Evolutionary conservation across 2,888 invertebrate genomes (phyloP).

Genomic region (Mylabris sibirica): DNA sequence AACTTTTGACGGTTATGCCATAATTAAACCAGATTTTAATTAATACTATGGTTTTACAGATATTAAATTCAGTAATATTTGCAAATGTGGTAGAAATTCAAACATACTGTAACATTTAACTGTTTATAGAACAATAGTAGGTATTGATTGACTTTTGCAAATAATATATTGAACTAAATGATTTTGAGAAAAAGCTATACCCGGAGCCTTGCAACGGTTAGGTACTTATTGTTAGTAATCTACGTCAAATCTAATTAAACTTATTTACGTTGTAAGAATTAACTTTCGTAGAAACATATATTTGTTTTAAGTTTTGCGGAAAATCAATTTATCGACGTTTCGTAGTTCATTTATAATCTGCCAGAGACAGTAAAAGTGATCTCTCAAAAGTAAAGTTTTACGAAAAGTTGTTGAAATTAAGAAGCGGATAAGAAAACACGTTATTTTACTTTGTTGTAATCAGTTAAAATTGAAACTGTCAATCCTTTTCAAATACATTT

Average conservation of each 20-base stretch:
- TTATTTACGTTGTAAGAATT: background rate
- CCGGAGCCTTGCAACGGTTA: too few species aligned
- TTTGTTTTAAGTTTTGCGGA: background rate
- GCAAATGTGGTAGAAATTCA: background rate
- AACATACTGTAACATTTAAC: background rate
- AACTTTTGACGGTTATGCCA: constrained; percentile 7
- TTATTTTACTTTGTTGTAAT: constrained; percentile 36
- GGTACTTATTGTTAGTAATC: background rate
- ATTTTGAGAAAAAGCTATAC: too few species aligned
- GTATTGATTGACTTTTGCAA: background rate
- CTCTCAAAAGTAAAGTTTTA: constrained; percentile 33
- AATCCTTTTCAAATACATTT: constrained; percentile 27
- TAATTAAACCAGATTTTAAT: constrained; percentile 10
- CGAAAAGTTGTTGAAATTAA: constrained; percentile 38
- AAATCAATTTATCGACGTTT: constrained; percentile 17
- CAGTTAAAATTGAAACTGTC: constrained; percentile 39
- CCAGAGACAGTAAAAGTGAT: constrained; percentile 24
- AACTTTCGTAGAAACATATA: background rate
- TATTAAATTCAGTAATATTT: constrained; percentile 1
- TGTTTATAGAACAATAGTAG: background rate
- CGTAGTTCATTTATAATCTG: constrained; percentile 17
- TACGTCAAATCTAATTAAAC: background rate
- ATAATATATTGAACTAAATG: background rate
- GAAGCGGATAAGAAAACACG: constrained; percentile 35
- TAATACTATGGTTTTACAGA: constrained; percentile 6